Conservation (phyloP, 1,140 invertebrate genomes). For the Stegodyphus mimosarum region DNA sequence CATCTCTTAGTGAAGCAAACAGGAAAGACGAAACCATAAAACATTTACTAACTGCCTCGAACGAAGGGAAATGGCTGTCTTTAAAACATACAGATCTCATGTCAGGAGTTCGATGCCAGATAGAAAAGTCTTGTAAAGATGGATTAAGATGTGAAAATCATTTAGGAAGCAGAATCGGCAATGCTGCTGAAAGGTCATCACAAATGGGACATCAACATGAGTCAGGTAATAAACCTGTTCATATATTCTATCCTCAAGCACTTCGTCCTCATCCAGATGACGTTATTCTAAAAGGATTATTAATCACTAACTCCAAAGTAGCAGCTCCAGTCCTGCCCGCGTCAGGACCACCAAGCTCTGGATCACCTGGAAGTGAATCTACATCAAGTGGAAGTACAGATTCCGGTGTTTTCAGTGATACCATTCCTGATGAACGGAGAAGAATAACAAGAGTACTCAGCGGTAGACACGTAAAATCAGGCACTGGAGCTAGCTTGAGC, state of each 20-base stretch:
- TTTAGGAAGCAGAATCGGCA: not conserved
- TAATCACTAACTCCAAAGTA: not conserved
- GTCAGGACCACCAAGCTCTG: constrained; percentile 14
- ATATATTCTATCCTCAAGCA: not conserved
- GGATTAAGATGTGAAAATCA: not conserved
- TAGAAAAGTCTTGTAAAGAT: not conserved
- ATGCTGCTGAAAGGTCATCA: not conserved
- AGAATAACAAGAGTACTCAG: constrained; percentile 11
- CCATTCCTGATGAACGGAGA: constrained; percentile 13
- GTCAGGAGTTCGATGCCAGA: not conserved
- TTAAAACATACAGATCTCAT: not conserved
- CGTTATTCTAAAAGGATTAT: not conserved
- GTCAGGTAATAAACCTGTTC: not conserved
- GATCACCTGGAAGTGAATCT: constrained; percentile 38
- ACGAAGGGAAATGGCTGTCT: not conserved
- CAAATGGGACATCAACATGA: not conserved
- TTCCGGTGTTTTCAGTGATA: constrained; percentile 37
- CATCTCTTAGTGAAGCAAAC: not conserved
- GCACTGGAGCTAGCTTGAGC: constrained; percentile 26
- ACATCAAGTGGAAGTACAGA: constrained; percentile 44
- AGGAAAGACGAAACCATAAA: constrained; percentile 27
- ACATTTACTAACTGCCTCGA: constrained; percentile 9
- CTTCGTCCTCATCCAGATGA: not conserved
- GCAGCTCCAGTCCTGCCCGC: not conserved
- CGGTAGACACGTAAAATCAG: constrained; percentile 30